Evolutionary conservation across 2,113 vertebrate species (phyloP), one percentile per base, ranked within the genome.

Genomic region (Hemibagrus wyckioides): DNA sequence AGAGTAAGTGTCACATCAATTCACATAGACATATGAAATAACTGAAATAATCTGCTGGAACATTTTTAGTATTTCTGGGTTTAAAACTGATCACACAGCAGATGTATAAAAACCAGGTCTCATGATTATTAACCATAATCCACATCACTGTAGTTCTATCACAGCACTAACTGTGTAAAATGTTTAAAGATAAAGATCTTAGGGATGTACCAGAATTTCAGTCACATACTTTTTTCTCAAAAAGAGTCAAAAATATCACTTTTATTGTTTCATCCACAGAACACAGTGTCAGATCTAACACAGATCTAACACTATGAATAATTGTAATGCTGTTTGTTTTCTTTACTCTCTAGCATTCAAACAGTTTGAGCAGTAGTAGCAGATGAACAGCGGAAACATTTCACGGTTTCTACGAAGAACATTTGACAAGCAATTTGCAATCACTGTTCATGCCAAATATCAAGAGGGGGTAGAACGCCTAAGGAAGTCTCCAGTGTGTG

Each of bases 1-100:
- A 82, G 67, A 87, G 59, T 80, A 63, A 61, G 88, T 88, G 91
- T 92, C 91, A 87, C 90, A 92, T 92, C 92, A 48, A 28, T 28
- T 76, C 25, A n/a, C 11, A 14, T 44, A 44, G 10, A 33, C n/a
- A 21, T 65, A 14, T 10, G 65, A 41, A 73, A 71, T 21, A 23
- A 41, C 69, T n/a, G n/a, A n/a, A n/a, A n/a, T n/a, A n/a, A n/a
- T n/a, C 8, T 39, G 67, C 36, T 39, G 19, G 21, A 71, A 36
- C 17, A 39, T 7, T 36, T 9, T 63, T 30, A 69, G 39, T 44
- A 25, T 1, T 39, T 39, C 67, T 1, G 30, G 33, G 36, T 11
- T 41, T 23, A 73, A 73, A 73, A 73, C 69, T 41, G 75, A 50
- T 28, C 2, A 19, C 13, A 30, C 76, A 30, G 44, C 39, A 41